Conservation (phyloP, 2,888 invertebrate genomes). For the Spodoptera exigua region DNA sequence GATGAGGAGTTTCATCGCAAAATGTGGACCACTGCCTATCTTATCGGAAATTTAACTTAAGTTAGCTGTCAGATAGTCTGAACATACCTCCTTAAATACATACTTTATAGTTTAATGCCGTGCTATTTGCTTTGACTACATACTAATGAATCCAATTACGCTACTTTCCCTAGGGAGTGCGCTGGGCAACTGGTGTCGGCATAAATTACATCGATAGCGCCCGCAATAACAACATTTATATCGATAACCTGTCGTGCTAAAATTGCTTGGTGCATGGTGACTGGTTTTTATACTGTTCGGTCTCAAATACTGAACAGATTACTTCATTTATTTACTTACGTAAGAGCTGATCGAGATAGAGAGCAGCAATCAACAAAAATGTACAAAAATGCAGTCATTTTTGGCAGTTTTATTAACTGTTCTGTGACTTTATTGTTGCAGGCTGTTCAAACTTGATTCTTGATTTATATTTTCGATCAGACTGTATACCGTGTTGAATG, state of each 20-base stretch:
- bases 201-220: conserved; percentile 22
- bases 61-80: no score
- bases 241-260: conserved; percentile 42
- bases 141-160: conserved; percentile 6
- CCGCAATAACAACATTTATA: conserved; percentile 35
- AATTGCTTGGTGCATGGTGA: conserved; percentile 36
- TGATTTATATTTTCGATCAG: no score
- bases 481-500: no score
- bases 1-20: no score
- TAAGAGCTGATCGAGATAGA: conserved; percentile 22
- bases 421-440: no score
- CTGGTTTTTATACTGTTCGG: conserved; percentile 29
- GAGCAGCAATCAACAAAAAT: conserved; percentile 2
- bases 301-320: conserved; percentile 24
- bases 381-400: background rate
- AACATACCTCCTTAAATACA: no score
- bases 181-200: conserved; percentile 21
- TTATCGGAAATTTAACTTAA: no score
- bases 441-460: no score
- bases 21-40: no score
- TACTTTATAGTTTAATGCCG: background rate
- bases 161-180: conserved; percentile 14
- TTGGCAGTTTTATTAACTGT: no score
- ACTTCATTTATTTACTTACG: conserved; percentile 39
- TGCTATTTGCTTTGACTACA: background rate